phyloP scores from a whole-genome alignment of 2,888 invertebrate genomes.

The Thecocarcelia acutangulata region DNA sequence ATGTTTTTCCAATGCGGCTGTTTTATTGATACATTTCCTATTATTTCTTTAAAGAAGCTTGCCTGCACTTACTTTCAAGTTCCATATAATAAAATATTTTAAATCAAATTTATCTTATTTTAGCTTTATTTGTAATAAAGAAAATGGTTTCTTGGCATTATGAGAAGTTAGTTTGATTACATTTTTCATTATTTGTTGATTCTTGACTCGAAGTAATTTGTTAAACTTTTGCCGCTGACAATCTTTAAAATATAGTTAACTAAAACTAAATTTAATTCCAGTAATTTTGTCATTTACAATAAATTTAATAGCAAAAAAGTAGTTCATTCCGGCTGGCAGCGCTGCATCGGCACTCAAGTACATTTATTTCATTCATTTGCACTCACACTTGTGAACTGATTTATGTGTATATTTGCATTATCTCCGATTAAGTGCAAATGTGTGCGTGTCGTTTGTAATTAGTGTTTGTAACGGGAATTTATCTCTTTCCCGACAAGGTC shows the following conservation, averaged over 20 bases:
- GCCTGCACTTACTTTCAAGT: no score
- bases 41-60: no score
- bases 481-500: slow-evolving; percentile 42
- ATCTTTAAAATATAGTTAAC: not conserved
- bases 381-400: slow-evolving; percentile 13
- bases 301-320: not conserved
- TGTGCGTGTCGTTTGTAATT: slow-evolving; percentile 6
- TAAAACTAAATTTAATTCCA: slow-evolving; percentile 21
- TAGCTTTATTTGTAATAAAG: no score
- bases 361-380: not conserved
- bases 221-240: not conserved
- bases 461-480: not conserved
- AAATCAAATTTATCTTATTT: no score
- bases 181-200: no score
- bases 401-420: not conserved
- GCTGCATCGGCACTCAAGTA: not conserved
- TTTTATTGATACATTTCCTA: no score
- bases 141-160: no score
- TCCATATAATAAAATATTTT: no score
- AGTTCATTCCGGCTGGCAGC: not conserved
- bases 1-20: no score
- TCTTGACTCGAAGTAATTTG: no score
- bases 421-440: slow-evolving; percentile 14
- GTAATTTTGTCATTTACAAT: slow-evolving; percentile 26
- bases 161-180: no score